Evolutionary conservation across 2,797 vertebrate genomes (phyloP).

Genomic region (Malurus leucopterus): DNA sequence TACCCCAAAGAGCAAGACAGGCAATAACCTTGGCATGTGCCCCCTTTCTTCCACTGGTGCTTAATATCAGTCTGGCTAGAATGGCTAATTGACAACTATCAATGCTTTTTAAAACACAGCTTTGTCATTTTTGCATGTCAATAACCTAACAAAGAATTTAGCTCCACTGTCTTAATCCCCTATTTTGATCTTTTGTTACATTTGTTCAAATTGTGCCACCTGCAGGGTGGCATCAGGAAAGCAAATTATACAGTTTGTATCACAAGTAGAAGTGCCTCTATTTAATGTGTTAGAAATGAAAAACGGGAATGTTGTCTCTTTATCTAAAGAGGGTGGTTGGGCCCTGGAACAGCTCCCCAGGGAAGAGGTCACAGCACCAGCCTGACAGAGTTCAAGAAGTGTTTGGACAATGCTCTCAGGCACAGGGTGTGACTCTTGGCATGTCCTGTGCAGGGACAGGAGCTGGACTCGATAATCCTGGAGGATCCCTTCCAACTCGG

Average conservation of each 20-base stretch:
- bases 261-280: background rate
- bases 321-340: background rate
- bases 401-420: background rate
- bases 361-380: background rate
- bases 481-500: background rate
- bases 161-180: background rate
- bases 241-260: background rate
- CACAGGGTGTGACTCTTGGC: background rate
- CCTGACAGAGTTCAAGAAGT: background rate
- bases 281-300: background rate
- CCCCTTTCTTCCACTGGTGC: background rate
- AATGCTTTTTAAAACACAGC: background rate
- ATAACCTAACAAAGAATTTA: background rate
- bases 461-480: background rate
- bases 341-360: too few species aligned
- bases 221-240: background rate
- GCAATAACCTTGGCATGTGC: background rate
- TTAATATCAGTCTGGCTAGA: background rate
- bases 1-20: background rate
- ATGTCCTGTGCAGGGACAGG: background rate
- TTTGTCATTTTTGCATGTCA: background rate
- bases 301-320: background rate
- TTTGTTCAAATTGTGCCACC: background rate
- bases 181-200: background rate
- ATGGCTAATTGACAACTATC: background rate